A percentile compares a stretch with the other conserved stretches of the same genome.
Conservation (phyloP, 2,888 invertebrate species). For the Cheilosia soror region DNA sequence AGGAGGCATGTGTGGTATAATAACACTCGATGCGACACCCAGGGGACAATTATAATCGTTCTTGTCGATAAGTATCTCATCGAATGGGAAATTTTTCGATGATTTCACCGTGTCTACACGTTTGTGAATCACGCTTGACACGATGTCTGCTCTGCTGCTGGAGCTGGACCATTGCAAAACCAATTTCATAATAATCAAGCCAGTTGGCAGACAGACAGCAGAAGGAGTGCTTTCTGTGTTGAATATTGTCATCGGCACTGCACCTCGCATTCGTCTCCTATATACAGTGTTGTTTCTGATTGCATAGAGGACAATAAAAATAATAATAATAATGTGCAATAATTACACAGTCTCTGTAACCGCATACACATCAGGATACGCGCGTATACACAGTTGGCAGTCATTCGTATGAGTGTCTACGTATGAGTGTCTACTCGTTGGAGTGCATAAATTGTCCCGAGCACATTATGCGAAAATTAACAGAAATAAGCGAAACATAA, state of each 20-base stretch:
- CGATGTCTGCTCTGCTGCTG: conserved; percentile 37
- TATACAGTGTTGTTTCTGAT: not conserved
- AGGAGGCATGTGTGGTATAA: conserved; percentile 24
- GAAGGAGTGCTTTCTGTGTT: conserved; percentile 24
- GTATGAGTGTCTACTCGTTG: not conserved
- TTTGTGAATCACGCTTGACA: conserved; percentile 69
- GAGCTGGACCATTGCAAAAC: conserved; percentile 34
- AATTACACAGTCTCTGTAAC: conserved; percentile 59
- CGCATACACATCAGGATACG: conserved; percentile 44
- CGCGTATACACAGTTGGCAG: conserved; percentile 12
- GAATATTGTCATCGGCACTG: conserved; percentile 17
- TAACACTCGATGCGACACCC: conserved; percentile 57
- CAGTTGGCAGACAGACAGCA: conserved; percentile 9
- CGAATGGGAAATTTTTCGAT: conserved; percentile 61
- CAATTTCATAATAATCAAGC: conserved; percentile 66
- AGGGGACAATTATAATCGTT: conserved; percentile 67
- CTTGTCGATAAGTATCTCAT: conserved; percentile 70
- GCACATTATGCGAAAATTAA: conserved; percentile 66
- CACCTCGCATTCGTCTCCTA: conserved; percentile 33
- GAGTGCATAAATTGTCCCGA: conserved; percentile 56
- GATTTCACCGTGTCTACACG: conserved; percentile 69
- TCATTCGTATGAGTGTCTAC: conserved; percentile 3
- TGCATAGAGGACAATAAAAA: conserved; percentile 49
- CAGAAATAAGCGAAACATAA: conserved; percentile 49
- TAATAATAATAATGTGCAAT: conserved; percentile 70